A percentile compares a stretch with the other conserved stretches of the same genome.
These are phyloP conservation scores for Ephialtes manifestator DNA, from an alignment of 2,888 invertebrate species.

Conservation along the genomic window DNA sequence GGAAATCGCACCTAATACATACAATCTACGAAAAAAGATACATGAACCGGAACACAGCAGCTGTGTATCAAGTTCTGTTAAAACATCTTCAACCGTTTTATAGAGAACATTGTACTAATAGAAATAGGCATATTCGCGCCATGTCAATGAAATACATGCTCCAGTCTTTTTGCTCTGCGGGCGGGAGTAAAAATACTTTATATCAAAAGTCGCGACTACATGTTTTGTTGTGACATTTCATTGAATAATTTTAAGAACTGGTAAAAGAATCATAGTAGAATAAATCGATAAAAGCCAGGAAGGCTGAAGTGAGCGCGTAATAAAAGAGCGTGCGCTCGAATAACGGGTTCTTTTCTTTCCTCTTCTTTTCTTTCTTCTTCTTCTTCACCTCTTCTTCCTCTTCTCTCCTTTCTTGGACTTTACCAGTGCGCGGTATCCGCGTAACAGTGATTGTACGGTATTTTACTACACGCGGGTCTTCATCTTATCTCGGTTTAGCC, in stretches of 20 bases:
- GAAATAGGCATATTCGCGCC: no score
- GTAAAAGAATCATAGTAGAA: neutral
- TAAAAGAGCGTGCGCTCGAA: conserved; percentile 1
- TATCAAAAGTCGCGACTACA: no score
- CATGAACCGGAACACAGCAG: no score
- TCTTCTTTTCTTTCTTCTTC: neutral
- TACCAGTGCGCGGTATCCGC: conserved; percentile 3
- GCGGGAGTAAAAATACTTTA: no score
- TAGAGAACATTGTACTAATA: no score
- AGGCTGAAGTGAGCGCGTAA: neutral
- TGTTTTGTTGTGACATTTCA: neutral
- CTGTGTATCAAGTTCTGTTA: no score
- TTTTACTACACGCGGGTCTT: conserved; percentile 36
- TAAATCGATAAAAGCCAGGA: neutral
- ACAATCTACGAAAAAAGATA: no score
- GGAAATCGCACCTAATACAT: no score
- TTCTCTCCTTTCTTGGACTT: conserved; percentile 2
- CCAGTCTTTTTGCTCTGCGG: no score
- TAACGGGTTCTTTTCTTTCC: conserved; percentile 17
- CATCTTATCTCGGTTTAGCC: conserved; percentile 73
- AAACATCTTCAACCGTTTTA: no score
- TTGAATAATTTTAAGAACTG: neutral
- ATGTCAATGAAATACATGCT: no score
- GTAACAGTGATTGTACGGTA: conserved; percentile 57
- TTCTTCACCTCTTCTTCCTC: neutral